A percentile compares a stretch with the other conserved stretches of the same genome.
These are phyloP conservation scores for Amniataba percoides DNA, from an alignment of 2,797 vertebrate species.

Conservation along the genomic window DNA sequence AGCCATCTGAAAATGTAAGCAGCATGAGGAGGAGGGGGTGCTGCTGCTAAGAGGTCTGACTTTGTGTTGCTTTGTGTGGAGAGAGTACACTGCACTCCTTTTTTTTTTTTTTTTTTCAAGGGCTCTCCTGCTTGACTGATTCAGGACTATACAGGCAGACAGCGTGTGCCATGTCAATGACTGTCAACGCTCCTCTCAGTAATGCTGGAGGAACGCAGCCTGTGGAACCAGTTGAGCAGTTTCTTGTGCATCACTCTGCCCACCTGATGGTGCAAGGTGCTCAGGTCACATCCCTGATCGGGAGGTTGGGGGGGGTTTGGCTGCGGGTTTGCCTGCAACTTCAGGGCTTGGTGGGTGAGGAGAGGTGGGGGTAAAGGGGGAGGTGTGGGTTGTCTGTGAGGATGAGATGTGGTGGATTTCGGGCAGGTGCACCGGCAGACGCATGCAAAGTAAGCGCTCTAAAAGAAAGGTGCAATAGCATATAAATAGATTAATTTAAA, in stretches of 20 bases:
- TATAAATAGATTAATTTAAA: not conserved
- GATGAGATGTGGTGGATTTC: conserved; percentile 41
- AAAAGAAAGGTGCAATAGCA: not conserved
- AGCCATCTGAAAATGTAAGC: conserved; percentile 16
- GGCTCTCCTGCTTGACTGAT: conserved; percentile 70
- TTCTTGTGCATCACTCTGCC: conserved; percentile 72
- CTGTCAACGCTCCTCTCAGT: conserved; percentile 68
- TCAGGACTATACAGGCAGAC: conserved; percentile 69
- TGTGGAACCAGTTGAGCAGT: conserved; percentile 80
- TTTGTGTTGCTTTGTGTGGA: conserved; percentile 52
- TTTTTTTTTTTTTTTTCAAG: conserved; percentile 12
- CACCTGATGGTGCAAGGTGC: conserved; percentile 71
- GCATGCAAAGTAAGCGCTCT: not conserved
- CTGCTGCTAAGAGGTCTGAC: conserved; percentile 33
- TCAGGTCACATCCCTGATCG: conserved; percentile 52
- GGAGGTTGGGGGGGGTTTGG: not conserved
- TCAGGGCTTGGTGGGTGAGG: not conserved
- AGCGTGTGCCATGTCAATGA: conserved; percentile 75
- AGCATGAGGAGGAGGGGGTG: not conserved
- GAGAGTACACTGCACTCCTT: conserved; percentile 58
- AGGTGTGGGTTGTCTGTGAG: not conserved
- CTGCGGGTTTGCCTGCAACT: conserved; percentile 40
- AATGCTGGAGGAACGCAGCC: conserved; percentile 71
- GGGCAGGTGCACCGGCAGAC: conserved; percentile 20
- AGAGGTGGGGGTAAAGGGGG: too few species aligned